These are phyloP conservation scores for Adelges cooleyi DNA, from an alignment of 1,140 invertebrate species.

Conservation along the genomic window DNA sequence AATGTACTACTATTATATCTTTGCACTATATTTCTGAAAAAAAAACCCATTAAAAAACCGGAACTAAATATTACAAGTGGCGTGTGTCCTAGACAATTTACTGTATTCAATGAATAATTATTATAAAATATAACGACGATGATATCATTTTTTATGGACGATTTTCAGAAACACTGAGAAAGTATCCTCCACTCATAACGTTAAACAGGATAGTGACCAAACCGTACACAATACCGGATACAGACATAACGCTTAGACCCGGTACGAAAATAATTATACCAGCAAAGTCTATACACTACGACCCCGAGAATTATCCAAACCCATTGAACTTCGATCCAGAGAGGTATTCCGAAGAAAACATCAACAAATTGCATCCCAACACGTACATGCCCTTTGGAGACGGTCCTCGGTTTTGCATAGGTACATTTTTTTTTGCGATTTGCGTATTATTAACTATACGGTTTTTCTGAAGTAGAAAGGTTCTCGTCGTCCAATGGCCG, in stretches of 20 bases:
- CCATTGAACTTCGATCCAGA: conserved; percentile 61
- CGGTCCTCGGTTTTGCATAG: conserved; percentile 42
- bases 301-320: conserved; percentile 53
- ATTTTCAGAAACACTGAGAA: conserved; percentile 33
- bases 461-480: too few relatives aligned
- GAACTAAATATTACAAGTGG: too few relatives aligned
- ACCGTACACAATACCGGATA: conserved; percentile 43
- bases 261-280: conserved; percentile 42
- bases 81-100: too few relatives aligned
- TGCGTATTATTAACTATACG: too few relatives aligned
- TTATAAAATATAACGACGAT: too few relatives aligned
- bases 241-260: conserved; percentile 40
- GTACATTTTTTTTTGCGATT: too few relatives aligned
- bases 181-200: conserved; percentile 40
- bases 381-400: conserved; percentile 47
- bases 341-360: conserved; percentile 48
- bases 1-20: too few relatives aligned
- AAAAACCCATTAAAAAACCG: too few relatives aligned
- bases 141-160: too few relatives aligned
- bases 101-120: too few relatives aligned
- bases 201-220: conserved; percentile 39
- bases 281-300: conserved; percentile 44
- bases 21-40: too few relatives aligned
- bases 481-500: too few relatives aligned
- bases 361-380: conserved; percentile 33